A percentile compares a stretch with the other conserved stretches of the same genome.
Evolutionary conservation across 1,140 invertebrate genomes (phyloP).

Genomic region (Aporrectodea caliginosa): DNA sequence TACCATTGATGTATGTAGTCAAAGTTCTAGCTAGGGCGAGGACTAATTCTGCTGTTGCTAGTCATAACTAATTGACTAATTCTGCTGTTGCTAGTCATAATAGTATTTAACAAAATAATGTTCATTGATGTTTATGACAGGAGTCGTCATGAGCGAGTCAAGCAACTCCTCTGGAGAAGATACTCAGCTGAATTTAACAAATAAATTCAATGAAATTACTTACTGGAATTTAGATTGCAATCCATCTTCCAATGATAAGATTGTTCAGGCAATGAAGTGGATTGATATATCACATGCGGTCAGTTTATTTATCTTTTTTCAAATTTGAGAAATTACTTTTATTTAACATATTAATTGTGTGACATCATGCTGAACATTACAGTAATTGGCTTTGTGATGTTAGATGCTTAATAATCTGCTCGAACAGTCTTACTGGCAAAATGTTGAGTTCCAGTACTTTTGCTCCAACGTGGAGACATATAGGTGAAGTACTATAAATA

Average conservation of each 20-base stretch:
- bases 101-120: too few species aligned
- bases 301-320: conserved; percentile 1
- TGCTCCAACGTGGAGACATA: too few species aligned
- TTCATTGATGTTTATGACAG: background rate
- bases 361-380: background rate
- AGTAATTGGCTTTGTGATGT: background rate
- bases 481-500: background rate
- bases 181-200: background rate
- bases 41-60: too few species aligned
- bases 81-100: too few species aligned
- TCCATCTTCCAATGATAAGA: conserved; percentile 9
- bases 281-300: conserved; percentile 12
- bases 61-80: too few species aligned
- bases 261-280: conserved; percentile 17
- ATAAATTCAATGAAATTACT: conserved; percentile 19
- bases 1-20: too few species aligned
- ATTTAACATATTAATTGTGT: too few species aligned
- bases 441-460: background rate
- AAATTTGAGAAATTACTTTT: too few species aligned
- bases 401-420: background rate
- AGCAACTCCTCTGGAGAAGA: background rate
- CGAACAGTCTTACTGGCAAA: background rate
- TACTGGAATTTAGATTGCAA: conserved; percentile 19
- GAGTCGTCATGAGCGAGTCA: background rate
- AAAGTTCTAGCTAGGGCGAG: too few species aligned